Percentiles rank a stretch among this genome's conserved stretches.
Evolutionary conservation across 2,888 invertebrate species (phyloP).

Genomic region (Therioaphis trifolii): DNA sequence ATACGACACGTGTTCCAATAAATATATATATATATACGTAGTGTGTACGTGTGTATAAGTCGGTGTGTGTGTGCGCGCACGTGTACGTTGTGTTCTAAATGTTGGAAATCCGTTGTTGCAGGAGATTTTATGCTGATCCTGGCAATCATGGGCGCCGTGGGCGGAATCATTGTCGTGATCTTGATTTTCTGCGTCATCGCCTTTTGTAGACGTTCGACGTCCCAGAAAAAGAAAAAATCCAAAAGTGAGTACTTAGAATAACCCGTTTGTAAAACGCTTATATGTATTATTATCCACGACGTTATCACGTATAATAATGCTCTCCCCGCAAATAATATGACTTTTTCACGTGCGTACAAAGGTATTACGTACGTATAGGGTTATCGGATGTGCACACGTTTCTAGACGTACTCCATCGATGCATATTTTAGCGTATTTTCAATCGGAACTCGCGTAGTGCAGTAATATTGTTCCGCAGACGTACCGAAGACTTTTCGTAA

Average conservation of each 20-base stretch:
- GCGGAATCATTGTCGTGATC: conserved; percentile 87
- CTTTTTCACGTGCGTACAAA: no score
- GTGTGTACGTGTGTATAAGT: conserved; percentile 64
- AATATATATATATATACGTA: no score
- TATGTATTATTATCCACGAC: not conserved
- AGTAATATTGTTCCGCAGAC: no score
- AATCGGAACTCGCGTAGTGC: no score
- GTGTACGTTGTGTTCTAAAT: not conserved
- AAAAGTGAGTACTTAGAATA: conserved; percentile 3
- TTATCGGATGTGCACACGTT: no score
- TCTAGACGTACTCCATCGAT: no score
- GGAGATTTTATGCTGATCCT: conserved; percentile 83
- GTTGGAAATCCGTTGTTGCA: conserved; percentile 69
- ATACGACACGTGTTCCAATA: not conserved
- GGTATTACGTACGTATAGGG: no score
- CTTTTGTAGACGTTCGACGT: conserved; percentile 4
- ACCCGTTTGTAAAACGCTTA: no score
- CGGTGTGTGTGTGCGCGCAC: conserved; percentile 61
- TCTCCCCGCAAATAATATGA: no score
- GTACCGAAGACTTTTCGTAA: no score
- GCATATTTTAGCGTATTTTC: no score
- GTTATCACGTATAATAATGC: no score
- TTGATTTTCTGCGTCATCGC: conserved; percentile 84
- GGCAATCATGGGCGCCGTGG: conserved; percentile 86
- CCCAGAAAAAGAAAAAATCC: conserved; percentile 70